These are phyloP conservation scores for Hirudinaria manillensis DNA, from an alignment of 2,888 invertebrate genomes.

Conservation along the genomic window DNA sequence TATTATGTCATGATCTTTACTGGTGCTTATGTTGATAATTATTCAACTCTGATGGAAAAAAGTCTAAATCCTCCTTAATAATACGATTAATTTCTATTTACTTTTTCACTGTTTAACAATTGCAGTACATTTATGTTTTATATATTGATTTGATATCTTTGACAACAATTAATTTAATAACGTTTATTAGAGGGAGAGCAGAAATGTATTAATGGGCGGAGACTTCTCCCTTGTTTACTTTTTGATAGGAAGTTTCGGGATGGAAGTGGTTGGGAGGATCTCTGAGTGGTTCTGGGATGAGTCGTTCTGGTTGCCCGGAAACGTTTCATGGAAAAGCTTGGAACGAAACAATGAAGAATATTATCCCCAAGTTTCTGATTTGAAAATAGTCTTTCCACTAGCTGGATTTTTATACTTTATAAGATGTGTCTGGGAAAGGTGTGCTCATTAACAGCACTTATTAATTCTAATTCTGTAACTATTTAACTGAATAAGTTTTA, in stretches of 20 bases:
- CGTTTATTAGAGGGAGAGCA: no score
- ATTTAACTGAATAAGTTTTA: not conserved
- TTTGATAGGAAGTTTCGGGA: not conserved
- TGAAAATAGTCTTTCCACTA: constrained; percentile 12
- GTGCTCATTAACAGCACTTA: not conserved
- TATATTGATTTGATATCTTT: no score
- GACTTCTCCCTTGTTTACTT: no score
- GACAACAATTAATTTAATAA: no score
- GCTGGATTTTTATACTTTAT: not conserved
- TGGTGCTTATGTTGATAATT: no score
- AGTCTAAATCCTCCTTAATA: no score
- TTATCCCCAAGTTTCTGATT: not conserved
- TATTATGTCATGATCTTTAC: no score
- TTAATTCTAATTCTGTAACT: not conserved
- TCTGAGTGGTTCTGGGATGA: constrained; percentile 15
- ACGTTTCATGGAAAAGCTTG: constrained; percentile 11
- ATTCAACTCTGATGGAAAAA: no score
- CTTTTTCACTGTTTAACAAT: no score
- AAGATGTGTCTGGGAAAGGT: constrained; percentile 2
- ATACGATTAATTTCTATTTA: no score
- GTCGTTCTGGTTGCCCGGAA: constrained; percentile 10
- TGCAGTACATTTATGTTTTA: no score
- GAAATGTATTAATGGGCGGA: no score
- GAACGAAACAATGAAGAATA: not conserved
- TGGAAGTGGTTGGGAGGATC: not conserved